These are phyloP conservation scores for Microdon myrmicae DNA, from an alignment of 2,888 invertebrate species.

Conservation along the genomic window DNA sequence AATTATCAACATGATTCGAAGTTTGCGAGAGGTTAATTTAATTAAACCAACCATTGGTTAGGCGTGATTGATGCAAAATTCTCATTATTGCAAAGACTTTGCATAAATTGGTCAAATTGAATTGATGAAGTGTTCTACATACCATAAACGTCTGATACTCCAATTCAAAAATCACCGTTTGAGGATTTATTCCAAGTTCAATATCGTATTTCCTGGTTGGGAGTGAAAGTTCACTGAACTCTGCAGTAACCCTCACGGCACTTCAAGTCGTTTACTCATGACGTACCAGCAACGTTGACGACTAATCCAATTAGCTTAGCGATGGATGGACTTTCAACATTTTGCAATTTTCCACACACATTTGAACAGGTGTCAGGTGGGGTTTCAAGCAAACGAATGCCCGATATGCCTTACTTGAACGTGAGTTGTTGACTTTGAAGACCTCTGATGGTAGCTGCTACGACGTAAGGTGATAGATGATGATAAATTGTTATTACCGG, in stretches of 20 bases:
- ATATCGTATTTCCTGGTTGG: conserved; percentile 10
- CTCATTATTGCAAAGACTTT: background rate
- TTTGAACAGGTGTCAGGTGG: too few species aligned
- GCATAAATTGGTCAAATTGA: conserved; percentile 34
- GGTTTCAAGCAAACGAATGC: too few species aligned
- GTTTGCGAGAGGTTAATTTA: conserved; percentile 30
- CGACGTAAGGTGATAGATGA: too few species aligned
- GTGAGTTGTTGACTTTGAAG: too few species aligned
- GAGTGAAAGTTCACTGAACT: conserved; percentile 9
- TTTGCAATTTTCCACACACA: too few species aligned
- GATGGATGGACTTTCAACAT: too few species aligned
- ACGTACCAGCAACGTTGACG: too few species aligned
- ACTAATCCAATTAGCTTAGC: conserved; percentile 44
- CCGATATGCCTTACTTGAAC: too few species aligned
- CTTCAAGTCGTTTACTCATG: too few species aligned
- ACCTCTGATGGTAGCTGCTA: too few species aligned
- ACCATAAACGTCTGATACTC: background rate
- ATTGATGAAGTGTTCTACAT: conserved; percentile 5
- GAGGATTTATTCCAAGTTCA: background rate
- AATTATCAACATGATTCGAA: conserved; percentile 12
- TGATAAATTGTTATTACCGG: too few species aligned
- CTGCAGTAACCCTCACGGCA: background rate
- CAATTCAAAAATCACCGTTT: conserved; percentile 9
- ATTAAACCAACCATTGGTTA: conserved; percentile 30
- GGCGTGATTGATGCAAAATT: background rate